A percentile compares a stretch with the other conserved stretches of the same genome.
These are phyloP conservation scores for Tetanocera ferruginea DNA, from an alignment of 2,888 invertebrate species.

Conservation along the genomic window DNA sequence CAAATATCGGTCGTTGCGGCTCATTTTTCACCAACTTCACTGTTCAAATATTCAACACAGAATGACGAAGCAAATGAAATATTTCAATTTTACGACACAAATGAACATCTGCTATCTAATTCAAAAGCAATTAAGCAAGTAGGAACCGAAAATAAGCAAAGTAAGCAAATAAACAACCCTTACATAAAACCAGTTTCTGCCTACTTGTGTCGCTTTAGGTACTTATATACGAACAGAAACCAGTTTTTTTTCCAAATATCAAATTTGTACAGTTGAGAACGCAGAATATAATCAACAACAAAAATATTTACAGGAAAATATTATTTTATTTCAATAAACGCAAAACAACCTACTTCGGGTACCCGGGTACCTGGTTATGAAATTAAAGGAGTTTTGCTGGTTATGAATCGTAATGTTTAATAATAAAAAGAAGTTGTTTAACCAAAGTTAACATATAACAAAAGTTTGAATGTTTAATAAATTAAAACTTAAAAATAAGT, in stretches of 20 bases:
- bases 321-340: conserved; percentile 35
- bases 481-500: too few relatives aligned
- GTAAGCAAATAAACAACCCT: conserved; percentile 40
- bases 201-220: conserved; percentile 31
- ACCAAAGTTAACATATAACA: too few relatives aligned
- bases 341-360: conserved; percentile 31
- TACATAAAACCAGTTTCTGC: conserved; percentile 43
- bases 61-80: conserved; percentile 34
- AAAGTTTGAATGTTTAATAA: too few relatives aligned
- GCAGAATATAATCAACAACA: conserved; percentile 37
- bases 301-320: conserved; percentile 36
- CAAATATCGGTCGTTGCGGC: conserved; percentile 37
- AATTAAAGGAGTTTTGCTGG: background rate
- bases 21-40: conserved; percentile 43
- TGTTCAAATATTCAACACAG: conserved; percentile 36
- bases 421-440: too few relatives aligned
- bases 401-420: background rate
- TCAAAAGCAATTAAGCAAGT: conserved; percentile 37
- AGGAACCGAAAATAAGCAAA: conserved; percentile 41
- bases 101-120: conserved; percentile 36
- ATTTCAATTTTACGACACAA: conserved; percentile 26
- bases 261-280: conserved; percentile 39
- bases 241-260: conserved; percentile 37
- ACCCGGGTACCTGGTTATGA: conserved; percentile 38
- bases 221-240: conserved; percentile 11